phyloP scores from a whole-genome alignment of 2,113 vertebrate genomes.

The Rhinopomastus cyanomelas region DNA sequence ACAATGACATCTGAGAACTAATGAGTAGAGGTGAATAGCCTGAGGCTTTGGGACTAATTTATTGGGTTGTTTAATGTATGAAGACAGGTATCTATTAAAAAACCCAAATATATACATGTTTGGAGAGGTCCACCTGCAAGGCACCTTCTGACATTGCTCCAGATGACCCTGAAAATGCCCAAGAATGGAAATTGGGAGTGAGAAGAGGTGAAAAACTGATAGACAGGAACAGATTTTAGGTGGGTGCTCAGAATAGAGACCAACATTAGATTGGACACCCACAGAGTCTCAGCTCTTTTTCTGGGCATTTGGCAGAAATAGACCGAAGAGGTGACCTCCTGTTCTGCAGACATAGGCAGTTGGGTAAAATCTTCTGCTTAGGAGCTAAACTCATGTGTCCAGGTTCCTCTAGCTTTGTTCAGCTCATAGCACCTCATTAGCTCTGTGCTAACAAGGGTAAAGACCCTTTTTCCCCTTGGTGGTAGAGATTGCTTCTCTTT shows the following conservation, averaged over 20 bases:
- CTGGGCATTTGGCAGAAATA: fast-evolving
- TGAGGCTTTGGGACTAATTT: not conserved
- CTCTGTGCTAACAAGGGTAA: not conserved
- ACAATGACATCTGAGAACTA: not conserved
- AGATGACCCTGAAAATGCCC: not conserved
- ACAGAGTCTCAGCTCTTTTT: not conserved
- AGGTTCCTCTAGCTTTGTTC: not conserved
- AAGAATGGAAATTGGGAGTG: not conserved
- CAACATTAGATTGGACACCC: not conserved
- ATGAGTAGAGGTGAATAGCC: not conserved
- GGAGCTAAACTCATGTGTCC: not conserved
- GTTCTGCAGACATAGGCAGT: not conserved
- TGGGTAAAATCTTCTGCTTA: not conserved
- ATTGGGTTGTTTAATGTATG: not conserved
- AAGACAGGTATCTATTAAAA: not conserved
- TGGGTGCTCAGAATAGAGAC: not conserved
- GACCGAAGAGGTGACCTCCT: not conserved
- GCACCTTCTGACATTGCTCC: not conserved
- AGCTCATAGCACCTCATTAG: not conserved
- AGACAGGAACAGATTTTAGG: not conserved
- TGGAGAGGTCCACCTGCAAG: not conserved
- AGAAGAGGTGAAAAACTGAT: not conserved
- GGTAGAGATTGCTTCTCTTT: not conserved
- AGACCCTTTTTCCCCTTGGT: not conserved
- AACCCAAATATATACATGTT: not conserved